Conservation (phyloP, 2,797 vertebrate species). For the Oryzias sinensis region DNA sequence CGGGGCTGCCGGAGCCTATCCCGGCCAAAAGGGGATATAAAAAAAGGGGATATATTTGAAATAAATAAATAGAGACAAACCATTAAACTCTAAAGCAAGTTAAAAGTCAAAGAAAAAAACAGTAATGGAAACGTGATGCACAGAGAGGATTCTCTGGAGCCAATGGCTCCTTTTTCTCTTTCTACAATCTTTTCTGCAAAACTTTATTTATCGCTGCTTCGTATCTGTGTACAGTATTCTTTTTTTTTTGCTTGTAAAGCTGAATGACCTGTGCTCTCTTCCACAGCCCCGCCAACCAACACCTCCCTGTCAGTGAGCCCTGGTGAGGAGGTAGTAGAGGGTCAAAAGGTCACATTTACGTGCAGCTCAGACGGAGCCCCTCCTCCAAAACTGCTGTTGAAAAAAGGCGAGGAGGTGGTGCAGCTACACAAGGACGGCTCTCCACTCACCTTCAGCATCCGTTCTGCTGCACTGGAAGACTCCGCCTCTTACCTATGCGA, state of each 20-base stretch:
- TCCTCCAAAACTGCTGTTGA: slow-evolving; percentile 72
- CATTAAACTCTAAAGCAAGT: no score
- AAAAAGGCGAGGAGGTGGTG: slow-evolving; percentile 57
- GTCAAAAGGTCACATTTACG: slow-evolving; percentile 74
- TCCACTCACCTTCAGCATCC: slow-evolving; percentile 70
- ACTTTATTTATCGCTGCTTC: no score
- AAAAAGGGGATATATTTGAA: no score
- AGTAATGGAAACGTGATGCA: no score
- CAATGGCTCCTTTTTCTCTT: neutral
- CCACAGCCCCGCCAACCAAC: slow-evolving; percentile 54
- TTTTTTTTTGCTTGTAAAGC: neutral
- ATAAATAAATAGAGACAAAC: no score
- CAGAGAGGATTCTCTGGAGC: no score
- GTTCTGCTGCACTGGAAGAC: slow-evolving; percentile 64
- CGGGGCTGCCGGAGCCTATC: no score
- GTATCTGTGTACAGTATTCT: neutral
- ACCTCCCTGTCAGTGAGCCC: slow-evolving; percentile 71
- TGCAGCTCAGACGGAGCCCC: slow-evolving; percentile 81
- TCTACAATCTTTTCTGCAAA: neutral
- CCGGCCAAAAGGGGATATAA: no score
- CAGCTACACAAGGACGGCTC: slow-evolving; percentile 53
- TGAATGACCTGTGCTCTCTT: slow-evolving; percentile 1
- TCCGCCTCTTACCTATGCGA: slow-evolving; percentile 82
- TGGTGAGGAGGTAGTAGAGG: slow-evolving; percentile 73
- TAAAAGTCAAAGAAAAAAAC: no score